A percentile compares a stretch with the other conserved stretches of the same genome.
These are phyloP conservation scores for Microctonus hyperodae DNA, from an alignment of 2,888 invertebrate species.

Conservation along the genomic window DNA sequence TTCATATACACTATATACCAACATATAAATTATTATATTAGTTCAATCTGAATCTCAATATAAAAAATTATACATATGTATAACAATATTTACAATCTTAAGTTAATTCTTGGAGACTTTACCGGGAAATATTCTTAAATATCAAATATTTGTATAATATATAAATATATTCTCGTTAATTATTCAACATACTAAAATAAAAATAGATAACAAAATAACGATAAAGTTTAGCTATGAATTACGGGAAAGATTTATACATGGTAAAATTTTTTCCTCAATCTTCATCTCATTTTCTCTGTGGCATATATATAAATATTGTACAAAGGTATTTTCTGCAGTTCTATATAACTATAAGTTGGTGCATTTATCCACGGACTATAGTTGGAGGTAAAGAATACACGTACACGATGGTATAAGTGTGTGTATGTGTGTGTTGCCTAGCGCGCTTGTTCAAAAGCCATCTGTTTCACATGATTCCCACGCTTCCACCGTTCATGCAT, in stretches of 20 bases:
- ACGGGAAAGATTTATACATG: neutral
- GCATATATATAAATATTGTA: too few species aligned
- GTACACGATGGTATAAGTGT: neutral
- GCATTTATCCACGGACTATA: neutral
- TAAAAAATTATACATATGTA: too few species aligned
- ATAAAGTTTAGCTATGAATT: neutral
- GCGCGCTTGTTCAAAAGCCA: slow-evolving; percentile 50
- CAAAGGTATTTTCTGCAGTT: too few species aligned
- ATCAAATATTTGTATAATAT: neutral
- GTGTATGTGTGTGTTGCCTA: neutral
- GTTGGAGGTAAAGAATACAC: too few species aligned
- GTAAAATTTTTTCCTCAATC: neutral
- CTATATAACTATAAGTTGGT: neutral
- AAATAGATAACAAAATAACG: neutral
- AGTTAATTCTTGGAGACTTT: too few species aligned
- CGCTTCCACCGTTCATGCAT: slow-evolving; percentile 59
- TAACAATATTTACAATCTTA: too few species aligned
- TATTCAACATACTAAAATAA: too few species aligned
- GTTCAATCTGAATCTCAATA: too few species aligned
- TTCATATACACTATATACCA: too few species aligned
- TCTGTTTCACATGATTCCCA: slow-evolving; percentile 61
- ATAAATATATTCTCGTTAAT: neutral
- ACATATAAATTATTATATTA: too few species aligned
- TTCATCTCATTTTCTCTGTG: neutral
- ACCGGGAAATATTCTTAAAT: too few species aligned